These are phyloP conservation scores for Ochropacha duplaris DNA, from an alignment of 2,888 invertebrate species.

Conservation along the genomic window DNA sequence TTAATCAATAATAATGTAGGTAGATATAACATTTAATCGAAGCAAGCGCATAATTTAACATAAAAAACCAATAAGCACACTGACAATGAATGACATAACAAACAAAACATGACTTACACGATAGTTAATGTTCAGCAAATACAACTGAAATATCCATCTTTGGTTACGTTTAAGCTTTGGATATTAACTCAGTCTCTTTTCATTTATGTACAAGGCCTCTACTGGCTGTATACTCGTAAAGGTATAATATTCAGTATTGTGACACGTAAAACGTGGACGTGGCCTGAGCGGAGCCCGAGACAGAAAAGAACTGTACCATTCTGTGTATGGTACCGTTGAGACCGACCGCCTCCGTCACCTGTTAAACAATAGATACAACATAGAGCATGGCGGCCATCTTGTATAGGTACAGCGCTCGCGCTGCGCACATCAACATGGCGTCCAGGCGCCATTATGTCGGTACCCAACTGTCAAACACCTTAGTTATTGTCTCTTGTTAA, in stretches of 20 bases:
- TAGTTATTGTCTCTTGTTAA: constrained; percentile 12
- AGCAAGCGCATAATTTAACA: constrained; percentile 72
- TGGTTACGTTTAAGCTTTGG: constrained; percentile 70
- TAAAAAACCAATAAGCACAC: constrained; percentile 76
- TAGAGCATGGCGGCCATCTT: constrained; percentile 70
- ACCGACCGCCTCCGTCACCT: constrained; percentile 84
- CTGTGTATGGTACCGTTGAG: constrained; percentile 85
- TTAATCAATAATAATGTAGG: constrained; percentile 26
- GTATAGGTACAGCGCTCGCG: constrained; percentile 21
- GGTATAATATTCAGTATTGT: constrained; percentile 76
- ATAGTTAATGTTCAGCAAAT: constrained; percentile 74
- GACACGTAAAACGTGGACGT: constrained; percentile 86
- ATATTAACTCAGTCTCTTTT: constrained; percentile 76
- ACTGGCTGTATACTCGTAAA: constrained; percentile 54
- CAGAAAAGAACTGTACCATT: constrained; percentile 85
- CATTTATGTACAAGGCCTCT: constrained; percentile 77
- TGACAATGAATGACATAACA: constrained; percentile 80
- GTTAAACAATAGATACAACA: constrained; percentile 82
- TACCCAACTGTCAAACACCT: constrained; percentile 22
- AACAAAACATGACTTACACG: constrained; percentile 83
- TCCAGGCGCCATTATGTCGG: constrained; percentile 13
- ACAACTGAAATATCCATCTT: constrained; percentile 77
- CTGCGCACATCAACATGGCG: constrained; percentile 38
- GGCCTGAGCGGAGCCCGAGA: constrained; percentile 84
- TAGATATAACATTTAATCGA: constrained; percentile 49